Evolutionary conservation across 2,797 vertebrate species (phyloP).

Genomic region (Centroberyx gerrardi): DNA sequence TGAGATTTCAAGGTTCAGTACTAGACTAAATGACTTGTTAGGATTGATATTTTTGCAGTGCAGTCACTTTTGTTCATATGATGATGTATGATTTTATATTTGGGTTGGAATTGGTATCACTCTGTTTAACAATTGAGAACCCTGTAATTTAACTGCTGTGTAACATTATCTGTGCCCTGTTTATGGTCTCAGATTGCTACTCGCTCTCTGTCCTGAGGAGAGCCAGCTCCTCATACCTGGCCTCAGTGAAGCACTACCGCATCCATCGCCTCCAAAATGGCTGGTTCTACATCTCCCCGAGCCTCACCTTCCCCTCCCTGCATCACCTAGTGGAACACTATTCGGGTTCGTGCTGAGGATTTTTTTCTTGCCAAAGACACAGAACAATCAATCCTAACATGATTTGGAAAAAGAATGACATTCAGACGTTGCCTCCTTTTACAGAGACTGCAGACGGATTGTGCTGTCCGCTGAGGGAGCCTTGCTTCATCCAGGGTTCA

Average conservation of each 20-base stretch:
- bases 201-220: conserved; percentile 86
- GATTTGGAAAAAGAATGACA: background rate
- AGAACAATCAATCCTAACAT: background rate
- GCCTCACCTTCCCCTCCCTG: conserved; percentile 88
- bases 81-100: background rate
- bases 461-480: conserved; percentile 84
- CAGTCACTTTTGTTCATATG: background rate
- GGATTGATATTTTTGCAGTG: too few relatives aligned
- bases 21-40: too few relatives aligned
- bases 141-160: background rate
- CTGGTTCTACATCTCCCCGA: conserved; percentile 89
- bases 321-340: conserved; percentile 89
- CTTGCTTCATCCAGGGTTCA: conserved; percentile 80
- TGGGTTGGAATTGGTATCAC: too few relatives aligned
- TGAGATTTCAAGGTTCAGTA: too few relatives aligned
- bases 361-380: background rate
- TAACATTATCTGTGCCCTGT: conserved; percentile 1
- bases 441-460: conserved; percentile 85
- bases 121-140: background rate
- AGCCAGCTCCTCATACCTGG: conserved; percentile 54
- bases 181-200: conserved; percentile 80
- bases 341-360: conserved; percentile 78
- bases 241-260: conserved; percentile 88
- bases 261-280: conserved; percentile 86
- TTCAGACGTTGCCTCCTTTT: conserved; percentile 5